Evolutionary conservation across 2,113 vertebrate genomes (phyloP).

Genomic region (Pedionomus torquatus): DNA sequence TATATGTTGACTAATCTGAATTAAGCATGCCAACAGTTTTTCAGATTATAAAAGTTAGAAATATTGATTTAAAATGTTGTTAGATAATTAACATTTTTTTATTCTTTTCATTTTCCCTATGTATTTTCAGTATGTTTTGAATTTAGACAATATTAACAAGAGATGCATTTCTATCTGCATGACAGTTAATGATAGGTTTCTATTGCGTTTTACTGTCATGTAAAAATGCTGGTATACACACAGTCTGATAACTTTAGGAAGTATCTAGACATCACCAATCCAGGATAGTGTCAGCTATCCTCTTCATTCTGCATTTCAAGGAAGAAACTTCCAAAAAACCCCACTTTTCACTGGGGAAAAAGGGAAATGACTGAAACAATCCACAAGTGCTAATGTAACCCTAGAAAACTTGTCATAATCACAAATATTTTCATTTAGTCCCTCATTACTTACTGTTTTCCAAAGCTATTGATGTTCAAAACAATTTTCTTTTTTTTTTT

Average conservation of each 20-base stretch:
- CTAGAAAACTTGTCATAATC: background rate
- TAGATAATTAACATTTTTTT: background rate
- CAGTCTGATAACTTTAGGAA: background rate
- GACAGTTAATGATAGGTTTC: background rate
- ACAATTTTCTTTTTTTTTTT: background rate
- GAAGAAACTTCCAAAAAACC: background rate
- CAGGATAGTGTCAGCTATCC: background rate
- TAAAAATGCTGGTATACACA: background rate
- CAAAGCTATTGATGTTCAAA: background rate
- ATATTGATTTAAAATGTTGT: background rate
- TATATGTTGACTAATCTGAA: background rate
- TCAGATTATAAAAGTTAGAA: background rate
- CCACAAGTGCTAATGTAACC: background rate
- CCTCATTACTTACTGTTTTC: background rate
- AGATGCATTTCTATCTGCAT: background rate
- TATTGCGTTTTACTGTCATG: background rate
- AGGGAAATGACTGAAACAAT: background rate
- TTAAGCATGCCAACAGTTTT: background rate
- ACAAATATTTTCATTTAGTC: background rate
- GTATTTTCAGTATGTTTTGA: background rate
- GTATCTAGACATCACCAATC: background rate
- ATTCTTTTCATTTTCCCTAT: background rate
- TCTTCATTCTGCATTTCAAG: background rate
- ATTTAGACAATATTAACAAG: background rate
- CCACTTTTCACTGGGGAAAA: background rate